Conservation (phyloP, 2,888 invertebrate genomes). For the Callimorpha dominula region DNA sequence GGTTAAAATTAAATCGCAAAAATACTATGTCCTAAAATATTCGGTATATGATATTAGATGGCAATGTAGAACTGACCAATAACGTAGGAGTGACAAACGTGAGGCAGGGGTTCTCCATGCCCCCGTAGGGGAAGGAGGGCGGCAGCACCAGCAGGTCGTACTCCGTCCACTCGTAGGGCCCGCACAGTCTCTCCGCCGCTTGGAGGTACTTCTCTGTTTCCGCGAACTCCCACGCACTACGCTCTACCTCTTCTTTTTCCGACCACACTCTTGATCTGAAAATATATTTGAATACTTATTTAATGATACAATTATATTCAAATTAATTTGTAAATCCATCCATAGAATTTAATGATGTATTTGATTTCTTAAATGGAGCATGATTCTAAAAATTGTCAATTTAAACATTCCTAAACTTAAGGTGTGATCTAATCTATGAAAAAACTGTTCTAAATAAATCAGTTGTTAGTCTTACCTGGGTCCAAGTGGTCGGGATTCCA, state of each 20-base stretch:
- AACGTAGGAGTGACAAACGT: constrained; percentile 98
- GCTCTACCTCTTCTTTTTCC: constrained; percentile 93
- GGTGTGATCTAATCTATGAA: not conserved
- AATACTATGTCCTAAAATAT: no score
- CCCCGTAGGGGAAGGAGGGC: constrained; percentile 97
- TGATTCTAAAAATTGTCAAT: not conserved
- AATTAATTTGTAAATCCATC: no score
- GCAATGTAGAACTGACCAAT: constrained; percentile 85
- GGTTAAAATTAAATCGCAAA: no score
- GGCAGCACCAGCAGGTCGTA: constrained; percentile 97
- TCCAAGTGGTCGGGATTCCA: constrained; percentile 92
- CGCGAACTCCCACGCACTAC: constrained; percentile 95
- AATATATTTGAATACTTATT: no score
- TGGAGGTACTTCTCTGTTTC: constrained; percentile 94
- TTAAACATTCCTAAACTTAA: not conserved
- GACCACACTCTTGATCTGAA: constrained; percentile 94
- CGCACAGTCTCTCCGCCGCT: constrained; percentile 94
- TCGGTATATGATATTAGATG: no score
- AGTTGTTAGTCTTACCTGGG: constrained; percentile 80
- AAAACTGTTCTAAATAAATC: not conserved
- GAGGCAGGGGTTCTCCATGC: constrained; percentile 99
- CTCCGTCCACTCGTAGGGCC: constrained; percentile 96
- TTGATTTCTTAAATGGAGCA: not conserved
- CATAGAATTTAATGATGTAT: not conserved
- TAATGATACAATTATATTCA: no score